These are phyloP conservation scores for Temnothorax curvispinosus DNA, from an alignment of 1,140 invertebrate species.

Conservation along the genomic window DNA sequence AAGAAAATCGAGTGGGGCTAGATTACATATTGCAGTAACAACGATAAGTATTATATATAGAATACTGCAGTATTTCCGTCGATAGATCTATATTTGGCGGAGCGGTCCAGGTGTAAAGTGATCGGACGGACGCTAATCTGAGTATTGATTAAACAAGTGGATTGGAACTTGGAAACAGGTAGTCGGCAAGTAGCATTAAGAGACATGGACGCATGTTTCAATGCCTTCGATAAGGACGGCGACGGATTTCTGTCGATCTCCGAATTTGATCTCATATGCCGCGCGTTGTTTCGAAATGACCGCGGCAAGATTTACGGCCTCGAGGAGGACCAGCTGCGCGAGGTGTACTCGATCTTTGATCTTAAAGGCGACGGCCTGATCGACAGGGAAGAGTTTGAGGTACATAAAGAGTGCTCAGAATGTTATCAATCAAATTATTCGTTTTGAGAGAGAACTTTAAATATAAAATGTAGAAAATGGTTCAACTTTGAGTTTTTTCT, in stretches of 20 bases:
- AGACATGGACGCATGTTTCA: slow-evolving; percentile 94
- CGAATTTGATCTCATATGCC: slow-evolving; percentile 93
- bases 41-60: slow-evolving; percentile 32
- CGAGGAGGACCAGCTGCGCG: slow-evolving; percentile 89
- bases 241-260: slow-evolving; percentile 92
- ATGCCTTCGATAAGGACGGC: slow-evolving; percentile 94
- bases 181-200: slow-evolving; percentile 57
- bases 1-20: background rate
- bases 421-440: background rate
- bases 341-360: slow-evolving; percentile 93
- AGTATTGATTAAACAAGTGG: slow-evolving; percentile 84
- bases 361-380: slow-evolving; percentile 92
- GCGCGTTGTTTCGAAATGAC: slow-evolving; percentile 94
- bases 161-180: slow-evolving; percentile 71
- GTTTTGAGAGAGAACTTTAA: background rate
- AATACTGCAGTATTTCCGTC: slow-evolving; percentile 49
- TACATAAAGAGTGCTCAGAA: slow-evolving; percentile 71
- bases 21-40: slow-evolving; percentile 18
- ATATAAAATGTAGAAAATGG: background rate
- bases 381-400: slow-evolving; percentile 92
- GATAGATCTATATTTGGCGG: slow-evolving; percentile 20
- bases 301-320: slow-evolving; percentile 94
- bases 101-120: slow-evolving; percentile 54
- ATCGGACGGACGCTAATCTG: slow-evolving; percentile 23
- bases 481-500: background rate